phyloP scores from a whole-genome alignment of 2,888 invertebrate genomes.

The Ophioninae sp. region DNA sequence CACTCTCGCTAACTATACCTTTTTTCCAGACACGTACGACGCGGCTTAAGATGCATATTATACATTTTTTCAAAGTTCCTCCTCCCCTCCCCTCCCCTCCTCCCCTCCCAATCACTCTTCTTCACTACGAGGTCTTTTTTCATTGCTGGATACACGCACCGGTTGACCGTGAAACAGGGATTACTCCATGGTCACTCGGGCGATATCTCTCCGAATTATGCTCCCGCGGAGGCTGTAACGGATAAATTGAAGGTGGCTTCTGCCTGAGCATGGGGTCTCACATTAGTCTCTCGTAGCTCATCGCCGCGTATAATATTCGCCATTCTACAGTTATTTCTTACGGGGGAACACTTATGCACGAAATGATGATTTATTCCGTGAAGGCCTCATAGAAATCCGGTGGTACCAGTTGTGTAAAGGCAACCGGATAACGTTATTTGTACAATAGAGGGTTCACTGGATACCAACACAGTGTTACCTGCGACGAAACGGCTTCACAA shows the following conservation, averaged over 20 bases:
- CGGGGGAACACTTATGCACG: slow-evolving; percentile 34
- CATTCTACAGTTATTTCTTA: slow-evolving; percentile 43
- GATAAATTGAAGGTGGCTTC: slow-evolving; percentile 63
- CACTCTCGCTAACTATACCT: slow-evolving; percentile 27
- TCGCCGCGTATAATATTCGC: slow-evolving; percentile 38
- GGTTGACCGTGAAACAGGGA: slow-evolving; percentile 68
- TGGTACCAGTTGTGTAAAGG: background rate
- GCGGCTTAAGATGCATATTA: slow-evolving; percentile 67
- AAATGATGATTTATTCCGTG: slow-evolving; percentile 48
- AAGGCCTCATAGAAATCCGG: slow-evolving; percentile 14
- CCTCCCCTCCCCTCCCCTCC: slow-evolving; percentile 14
- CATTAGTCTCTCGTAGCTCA: slow-evolving; percentile 48
- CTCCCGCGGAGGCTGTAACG: slow-evolving; percentile 49
- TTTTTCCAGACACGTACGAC: slow-evolving; percentile 65
- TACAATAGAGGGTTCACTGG: background rate
- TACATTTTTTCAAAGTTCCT: slow-evolving; percentile 58
- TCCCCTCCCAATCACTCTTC: slow-evolving; percentile 28
- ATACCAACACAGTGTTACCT: background rate
- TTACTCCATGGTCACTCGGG: slow-evolving; percentile 59
- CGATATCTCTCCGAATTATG: slow-evolving; percentile 62
- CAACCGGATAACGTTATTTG: slow-evolving; percentile 15
- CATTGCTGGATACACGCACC: slow-evolving; percentile 22
- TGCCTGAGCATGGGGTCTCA: slow-evolving; percentile 55
- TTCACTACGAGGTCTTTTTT: slow-evolving; percentile 37
- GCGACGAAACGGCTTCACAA: background rate